phyloP scores from a whole-genome alignment of 2,113 vertebrate genomes.

The Chaetodon trifascialis region DNA sequence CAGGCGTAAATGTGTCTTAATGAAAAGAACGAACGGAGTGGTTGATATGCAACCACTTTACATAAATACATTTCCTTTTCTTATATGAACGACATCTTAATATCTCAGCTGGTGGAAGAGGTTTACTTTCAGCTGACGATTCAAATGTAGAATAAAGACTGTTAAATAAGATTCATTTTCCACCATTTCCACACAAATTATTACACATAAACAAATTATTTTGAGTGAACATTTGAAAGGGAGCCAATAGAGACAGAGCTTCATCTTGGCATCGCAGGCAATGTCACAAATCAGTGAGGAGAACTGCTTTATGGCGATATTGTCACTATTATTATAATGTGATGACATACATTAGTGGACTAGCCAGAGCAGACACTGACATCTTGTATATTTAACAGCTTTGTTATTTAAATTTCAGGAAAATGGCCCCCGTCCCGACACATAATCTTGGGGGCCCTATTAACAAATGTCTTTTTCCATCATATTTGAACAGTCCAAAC shows the following conservation, averaged over 20 bases:
- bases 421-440: background rate
- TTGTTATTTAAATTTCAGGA: no score
- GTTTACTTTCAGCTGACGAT: background rate
- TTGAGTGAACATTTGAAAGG: slow-evolving; percentile 3
- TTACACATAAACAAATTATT: background rate
- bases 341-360: background rate
- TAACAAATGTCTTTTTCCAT: no score
- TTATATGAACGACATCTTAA: background rate
- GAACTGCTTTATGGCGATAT: background rate
- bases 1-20: background rate
- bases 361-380: background rate
- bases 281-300: background rate
- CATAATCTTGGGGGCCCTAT: background rate
- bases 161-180: background rate
- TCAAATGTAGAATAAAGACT: background rate
- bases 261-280: background rate
- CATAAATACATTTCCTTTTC: no score
- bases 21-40: background rate
- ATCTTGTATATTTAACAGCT: background rate
- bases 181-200: background rate
- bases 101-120: background rate
- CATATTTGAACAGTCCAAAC: background rate
- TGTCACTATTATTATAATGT: background rate
- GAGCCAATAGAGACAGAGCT: background rate
- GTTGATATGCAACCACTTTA: background rate